Evolutionary conservation across 2,888 invertebrate genomes (phyloP), one percentile per base, ranked within the genome.

Genomic region (Rhagophthalmus giganteus): DNA sequence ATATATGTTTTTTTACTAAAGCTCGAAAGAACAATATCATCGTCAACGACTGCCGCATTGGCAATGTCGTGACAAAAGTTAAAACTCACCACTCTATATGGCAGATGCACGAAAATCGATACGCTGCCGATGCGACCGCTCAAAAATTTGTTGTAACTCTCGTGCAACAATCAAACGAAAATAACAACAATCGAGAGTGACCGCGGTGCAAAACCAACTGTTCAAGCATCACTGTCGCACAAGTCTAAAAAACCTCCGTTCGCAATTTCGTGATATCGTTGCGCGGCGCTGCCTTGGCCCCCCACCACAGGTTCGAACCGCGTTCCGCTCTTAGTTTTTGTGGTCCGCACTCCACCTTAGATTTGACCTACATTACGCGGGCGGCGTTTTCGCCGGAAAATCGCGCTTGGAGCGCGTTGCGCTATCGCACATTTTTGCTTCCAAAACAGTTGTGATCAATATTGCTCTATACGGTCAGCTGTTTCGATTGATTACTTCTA

Each of bases 341-440:
- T 25, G 41, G 32, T n/a, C 48, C 33, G 48, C 24, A 58, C 58
- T 57, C 54, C 46, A 40, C 51, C 53, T 52, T 50, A 58, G 60
- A 58, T 56, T 38, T 60, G 60, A 58, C 60, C 60, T 53, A 60
- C 53, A 55, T 60, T 54, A 25, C 25, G 37, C 33, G 25, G 38
- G 46, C 24, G 20, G 42, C 20, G 32, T 8, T 7, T 14, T 27
- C 16, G n/a, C 15, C 39, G 26, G 39, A 44, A 57, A 52, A 11
- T 41, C 10, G 35, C n/a, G 47, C 28, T 32, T 47, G 41, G 16
- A 12, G 20, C 13, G 30, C 10, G 1, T 9, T 8, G 10, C 11
- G 8, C 15, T 15, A 52, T 16, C 13, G 40, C 2, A 5, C 15
- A 20, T 15, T 25, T 34, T 52, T 28, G 20, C 25, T 1, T 47